A percentile compares a stretch with the other conserved stretches of the same genome.
Conservation (phyloP, 2,888 invertebrate genomes). For the Bombylius discolor region DNA sequence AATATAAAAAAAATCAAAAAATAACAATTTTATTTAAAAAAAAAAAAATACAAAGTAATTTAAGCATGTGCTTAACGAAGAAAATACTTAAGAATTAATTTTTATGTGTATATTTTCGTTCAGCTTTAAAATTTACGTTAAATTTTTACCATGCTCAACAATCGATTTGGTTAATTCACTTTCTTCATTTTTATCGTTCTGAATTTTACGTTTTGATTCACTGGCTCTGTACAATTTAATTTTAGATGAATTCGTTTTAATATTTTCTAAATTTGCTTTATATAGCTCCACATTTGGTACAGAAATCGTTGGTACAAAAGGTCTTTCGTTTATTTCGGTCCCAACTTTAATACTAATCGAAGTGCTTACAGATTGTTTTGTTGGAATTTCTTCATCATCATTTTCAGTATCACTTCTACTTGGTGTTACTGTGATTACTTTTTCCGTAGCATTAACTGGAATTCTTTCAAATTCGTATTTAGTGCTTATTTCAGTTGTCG, state of each 20-base stretch:
- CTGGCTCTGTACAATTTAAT: conserved; percentile 21
- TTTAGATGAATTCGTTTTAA: conserved; percentile 10
- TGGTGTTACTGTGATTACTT: conserved; percentile 14
- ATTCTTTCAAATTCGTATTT: conserved; percentile 12
- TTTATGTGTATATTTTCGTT: too few relatives aligned
- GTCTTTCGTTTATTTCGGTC: conserved; percentile 30
- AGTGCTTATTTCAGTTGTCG: not conserved
- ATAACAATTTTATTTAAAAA: not conserved
- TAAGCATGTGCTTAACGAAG: too few relatives aligned
- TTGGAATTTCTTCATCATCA: conserved; percentile 18
- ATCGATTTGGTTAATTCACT: conserved; percentile 31
- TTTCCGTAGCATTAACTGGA: conserved; percentile 10
- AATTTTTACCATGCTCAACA: conserved; percentile 32
- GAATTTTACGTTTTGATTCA: conserved; percentile 6
- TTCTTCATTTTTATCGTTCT: conserved; percentile 11
- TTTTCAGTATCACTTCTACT: conserved; percentile 4
- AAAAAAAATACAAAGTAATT: not conserved
- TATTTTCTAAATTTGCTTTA: conserved; percentile 12
- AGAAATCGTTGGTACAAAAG: conserved; percentile 16
- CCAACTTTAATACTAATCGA: conserved; percentile 43
- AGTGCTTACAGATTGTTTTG: conserved; percentile 40
- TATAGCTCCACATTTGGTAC: conserved; percentile 13
- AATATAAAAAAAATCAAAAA: not conserved
- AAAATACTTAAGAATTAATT: too few relatives aligned
- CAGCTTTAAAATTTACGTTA: not conserved